A percentile compares a stretch with the other conserved stretches of the same genome.
phyloP scores from a whole-genome alignment of 2,113 vertebrate species.

The Calypte anna region DNA sequence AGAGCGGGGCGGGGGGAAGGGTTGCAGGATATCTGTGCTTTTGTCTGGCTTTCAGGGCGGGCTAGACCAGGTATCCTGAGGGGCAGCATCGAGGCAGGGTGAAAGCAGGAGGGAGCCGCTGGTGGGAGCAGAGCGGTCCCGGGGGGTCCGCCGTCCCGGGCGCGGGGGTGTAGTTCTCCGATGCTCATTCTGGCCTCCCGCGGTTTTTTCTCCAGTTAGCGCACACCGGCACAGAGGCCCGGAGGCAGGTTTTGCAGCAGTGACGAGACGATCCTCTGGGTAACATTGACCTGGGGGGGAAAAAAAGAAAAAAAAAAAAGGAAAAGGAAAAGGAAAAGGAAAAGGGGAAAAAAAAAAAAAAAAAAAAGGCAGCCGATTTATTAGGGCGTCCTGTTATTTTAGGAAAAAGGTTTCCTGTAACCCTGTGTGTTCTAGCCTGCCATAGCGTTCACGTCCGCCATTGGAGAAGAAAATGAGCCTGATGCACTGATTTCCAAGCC shows the following conservation, averaged over 20 bases:
- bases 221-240: neutral
- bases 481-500: neutral
- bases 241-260: neutral
- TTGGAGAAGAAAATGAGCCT: neutral
- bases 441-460: neutral
- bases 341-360: neutral
- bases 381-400: neutral
- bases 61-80: neutral
- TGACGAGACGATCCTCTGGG: neutral
- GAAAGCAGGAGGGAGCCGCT: neutral
- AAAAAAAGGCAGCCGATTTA: neutral
- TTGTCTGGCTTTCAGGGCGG: neutral
- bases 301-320: neutral
- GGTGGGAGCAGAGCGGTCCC: neutral
- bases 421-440: neutral
- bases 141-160: neutral
- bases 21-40: neutral
- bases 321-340: neutral
- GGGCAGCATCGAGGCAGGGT: neutral
- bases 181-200: neutral
- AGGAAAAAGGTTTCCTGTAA: neutral
- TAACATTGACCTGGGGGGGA: too few species aligned
- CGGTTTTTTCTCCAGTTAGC: neutral
- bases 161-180: neutral
- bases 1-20: neutral